phyloP scores from a whole-genome alignment of 2,888 invertebrate species.

The Cheiracanthium punctorium region DNA sequence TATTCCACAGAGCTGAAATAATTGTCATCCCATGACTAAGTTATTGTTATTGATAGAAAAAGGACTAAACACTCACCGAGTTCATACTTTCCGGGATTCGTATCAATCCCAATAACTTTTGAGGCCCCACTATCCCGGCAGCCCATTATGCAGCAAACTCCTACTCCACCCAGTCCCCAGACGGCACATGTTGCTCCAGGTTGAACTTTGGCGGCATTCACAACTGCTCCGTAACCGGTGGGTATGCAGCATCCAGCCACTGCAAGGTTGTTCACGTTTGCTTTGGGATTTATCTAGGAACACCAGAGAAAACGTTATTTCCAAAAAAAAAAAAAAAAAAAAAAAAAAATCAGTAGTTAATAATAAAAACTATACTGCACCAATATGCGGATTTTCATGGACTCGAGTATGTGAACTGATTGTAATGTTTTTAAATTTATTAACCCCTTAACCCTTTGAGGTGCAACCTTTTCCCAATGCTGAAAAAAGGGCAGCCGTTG shows the following conservation, averaged over 20 bases:
- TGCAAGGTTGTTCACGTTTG: conserved; percentile 47
- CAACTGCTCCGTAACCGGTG: conserved; percentile 70
- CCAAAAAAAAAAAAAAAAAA: not conserved
- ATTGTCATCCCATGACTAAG: too few relatives aligned
- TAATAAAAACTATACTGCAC: not conserved
- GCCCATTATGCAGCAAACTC: conserved; percentile 76
- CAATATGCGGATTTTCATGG: not conserved
- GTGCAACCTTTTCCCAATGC: too few relatives aligned
- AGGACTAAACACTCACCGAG: conserved; percentile 74
- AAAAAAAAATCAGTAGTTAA: too few relatives aligned
- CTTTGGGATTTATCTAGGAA: conserved; percentile 58
- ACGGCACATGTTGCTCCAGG: conserved; percentile 75
- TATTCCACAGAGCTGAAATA: too few relatives aligned
- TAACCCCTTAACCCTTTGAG: too few relatives aligned
- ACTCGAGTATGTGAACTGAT: too few relatives aligned
- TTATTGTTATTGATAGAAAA: too few relatives aligned
- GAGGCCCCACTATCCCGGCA: conserved; percentile 75
- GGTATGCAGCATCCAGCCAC: conserved; percentile 71
- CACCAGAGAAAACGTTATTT: not conserved
- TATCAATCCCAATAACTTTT: conserved; percentile 71
- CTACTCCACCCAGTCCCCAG: conserved; percentile 77
- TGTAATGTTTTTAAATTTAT: too few relatives aligned
- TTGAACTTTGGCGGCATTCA: conserved; percentile 74
- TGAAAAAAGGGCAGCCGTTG: too few relatives aligned
- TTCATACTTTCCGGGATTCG: conserved; percentile 74